phyloP scores from a whole-genome alignment of 2,888 invertebrate genomes.

The Zhengitettix transpicula region DNA sequence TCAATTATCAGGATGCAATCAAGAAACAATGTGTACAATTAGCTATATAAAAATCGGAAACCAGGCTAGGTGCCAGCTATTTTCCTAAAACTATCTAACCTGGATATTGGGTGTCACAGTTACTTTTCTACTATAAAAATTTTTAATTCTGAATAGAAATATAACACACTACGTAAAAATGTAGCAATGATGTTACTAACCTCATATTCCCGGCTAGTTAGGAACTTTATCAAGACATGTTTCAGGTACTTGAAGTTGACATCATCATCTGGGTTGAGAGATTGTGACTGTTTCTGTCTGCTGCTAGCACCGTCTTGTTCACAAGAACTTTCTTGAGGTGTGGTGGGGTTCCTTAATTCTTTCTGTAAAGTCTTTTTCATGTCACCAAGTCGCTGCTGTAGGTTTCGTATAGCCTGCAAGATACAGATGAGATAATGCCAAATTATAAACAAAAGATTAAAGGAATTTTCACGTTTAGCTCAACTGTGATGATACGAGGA shows the following conservation, averaged over 20 bases:
- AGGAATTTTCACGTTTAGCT: no score
- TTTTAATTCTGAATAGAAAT: no score
- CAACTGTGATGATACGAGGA: no score
- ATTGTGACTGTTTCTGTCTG: constrained; percentile 23
- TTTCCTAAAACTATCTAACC: no score
- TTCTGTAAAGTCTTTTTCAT: constrained; percentile 83
- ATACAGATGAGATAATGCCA: neutral
- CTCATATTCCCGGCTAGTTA: constrained; percentile 68
- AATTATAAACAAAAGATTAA: neutral
- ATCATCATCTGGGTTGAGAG: constrained; percentile 38
- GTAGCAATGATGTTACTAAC: constrained; percentile 18
- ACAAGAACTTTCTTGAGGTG: no score
- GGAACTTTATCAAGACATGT: constrained; percentile 83
- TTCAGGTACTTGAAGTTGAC: constrained; percentile 76
- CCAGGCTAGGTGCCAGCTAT: no score
- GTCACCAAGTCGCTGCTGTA: constrained; percentile 74
- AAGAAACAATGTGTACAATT: no score
- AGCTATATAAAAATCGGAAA: no score
- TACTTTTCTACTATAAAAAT: no score
- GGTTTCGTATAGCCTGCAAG: constrained; percentile 64
- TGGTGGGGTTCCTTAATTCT: constrained; percentile 44
- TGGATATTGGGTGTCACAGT: no score
- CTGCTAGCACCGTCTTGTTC: constrained; percentile 32
- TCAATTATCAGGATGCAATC: no score
- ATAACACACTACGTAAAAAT: no score